Percentiles rank a stretch among this genome's conserved stretches.
phyloP scores from a whole-genome alignment of 2,888 invertebrate genomes.

The Autographa gamma region DNA sequence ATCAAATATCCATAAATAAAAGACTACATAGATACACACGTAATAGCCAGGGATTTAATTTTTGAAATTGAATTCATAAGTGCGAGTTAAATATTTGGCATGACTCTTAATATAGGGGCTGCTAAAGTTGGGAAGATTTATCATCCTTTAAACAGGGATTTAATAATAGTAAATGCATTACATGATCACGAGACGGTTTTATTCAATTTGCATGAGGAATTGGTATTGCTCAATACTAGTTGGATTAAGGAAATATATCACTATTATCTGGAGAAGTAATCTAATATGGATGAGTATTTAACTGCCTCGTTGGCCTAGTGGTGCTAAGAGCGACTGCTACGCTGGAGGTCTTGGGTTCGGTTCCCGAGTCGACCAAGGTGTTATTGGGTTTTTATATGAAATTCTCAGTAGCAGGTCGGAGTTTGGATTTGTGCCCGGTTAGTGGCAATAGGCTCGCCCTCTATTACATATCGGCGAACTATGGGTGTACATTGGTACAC shows the following conservation, averaged over 20 bases:
- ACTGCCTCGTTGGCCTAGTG: too few species aligned
- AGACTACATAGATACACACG: neutral
- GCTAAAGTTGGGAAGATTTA: neutral
- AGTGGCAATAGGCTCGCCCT: too few species aligned
- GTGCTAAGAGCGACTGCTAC: too few species aligned
- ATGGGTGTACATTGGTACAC: too few species aligned
- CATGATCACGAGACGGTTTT: conserved; percentile 10
- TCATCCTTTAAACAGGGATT: neutral
- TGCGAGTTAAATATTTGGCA: neutral
- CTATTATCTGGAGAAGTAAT: too few species aligned
- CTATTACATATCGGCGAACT: too few species aligned
- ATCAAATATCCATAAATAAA: neutral
- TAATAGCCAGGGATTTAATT: neutral
- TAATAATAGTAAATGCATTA: conserved; percentile 9
- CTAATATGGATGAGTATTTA: too few species aligned
- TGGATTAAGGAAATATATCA: conserved; percentile 4
- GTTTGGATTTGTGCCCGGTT: too few species aligned
- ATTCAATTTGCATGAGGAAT: conserved; percentile 46
- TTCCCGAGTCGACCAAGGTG: too few species aligned
- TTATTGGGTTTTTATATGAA: too few species aligned
- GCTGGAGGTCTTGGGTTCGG: too few species aligned
- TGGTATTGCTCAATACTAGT: conserved; percentile 14
- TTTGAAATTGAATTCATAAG: neutral
- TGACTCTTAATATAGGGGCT: neutral
- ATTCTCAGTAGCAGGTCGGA: too few species aligned